phyloP scores from a whole-genome alignment of 2,888 invertebrate genomes.

The Pimpla rufipes region DNA sequence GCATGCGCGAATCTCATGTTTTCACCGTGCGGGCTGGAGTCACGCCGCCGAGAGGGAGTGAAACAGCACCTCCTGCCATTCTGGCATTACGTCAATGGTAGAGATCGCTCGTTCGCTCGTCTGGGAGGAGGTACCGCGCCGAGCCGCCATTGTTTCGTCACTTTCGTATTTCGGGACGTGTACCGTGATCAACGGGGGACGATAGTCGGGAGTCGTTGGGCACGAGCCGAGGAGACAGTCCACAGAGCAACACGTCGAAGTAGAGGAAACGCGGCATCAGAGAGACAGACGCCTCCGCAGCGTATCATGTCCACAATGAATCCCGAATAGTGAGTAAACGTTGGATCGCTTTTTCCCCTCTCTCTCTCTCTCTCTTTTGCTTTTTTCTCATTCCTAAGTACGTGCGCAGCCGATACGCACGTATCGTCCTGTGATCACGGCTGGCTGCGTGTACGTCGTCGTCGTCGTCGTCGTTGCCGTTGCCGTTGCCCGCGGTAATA shows the following conservation, averaged over 20 bases:
- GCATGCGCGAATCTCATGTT: conserved; percentile 32
- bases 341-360: conserved; percentile 43
- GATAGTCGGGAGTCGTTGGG: conserved; percentile 18
- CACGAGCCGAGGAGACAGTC: background rate
- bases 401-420: conserved; percentile 57
- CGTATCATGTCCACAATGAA: conserved; percentile 86
- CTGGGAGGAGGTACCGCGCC: conserved; percentile 82
- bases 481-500: too few species aligned
- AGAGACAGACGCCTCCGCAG: conserved; percentile 70
- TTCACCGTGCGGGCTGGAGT: conserved; percentile 1
- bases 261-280: conserved; percentile 24
- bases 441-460: conserved; percentile 35
- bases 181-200: conserved; percentile 26
- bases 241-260: conserved; percentile 14
- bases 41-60: conserved; percentile 70
- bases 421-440: conserved; percentile 73
- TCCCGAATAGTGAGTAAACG: conserved; percentile 86
- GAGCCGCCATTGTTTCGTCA: conserved; percentile 83
- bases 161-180: conserved; percentile 71
- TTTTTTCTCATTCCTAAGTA: conserved; percentile 45
- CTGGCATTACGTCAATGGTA: conserved; percentile 83
- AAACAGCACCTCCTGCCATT: conserved; percentile 79
- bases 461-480: conserved; percentile 31
- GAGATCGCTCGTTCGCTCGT: conserved; percentile 78
- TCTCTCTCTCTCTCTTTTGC: conserved; percentile 64